Base-by-base conservation (phyloP, 2,888 invertebrate species). In the Eugnorisma glareosa region DNA sequence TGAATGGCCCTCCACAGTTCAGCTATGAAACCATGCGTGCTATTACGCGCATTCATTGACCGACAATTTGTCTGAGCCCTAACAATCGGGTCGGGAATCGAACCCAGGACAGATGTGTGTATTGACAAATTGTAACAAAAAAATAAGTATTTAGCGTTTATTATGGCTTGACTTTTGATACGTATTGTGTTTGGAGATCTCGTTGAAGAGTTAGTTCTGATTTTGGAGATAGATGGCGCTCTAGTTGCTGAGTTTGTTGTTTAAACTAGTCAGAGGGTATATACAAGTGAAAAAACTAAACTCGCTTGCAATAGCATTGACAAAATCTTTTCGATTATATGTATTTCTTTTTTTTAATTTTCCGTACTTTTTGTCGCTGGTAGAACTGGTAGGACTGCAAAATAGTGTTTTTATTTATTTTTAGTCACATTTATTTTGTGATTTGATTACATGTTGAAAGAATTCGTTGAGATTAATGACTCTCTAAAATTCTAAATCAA, bases 51-150 rank as follows among this genome's bases (percentile, higher is more conserved):
- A 86, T 88, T 89, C 88, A 90, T 88, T 90, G 88, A 80, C 86
- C 86, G 86, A 85, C 91, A 89, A 92, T 91, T 92, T 92, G 91
- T 90, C 90, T 69, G 81, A 85, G 78, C 86, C 80, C 64, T 82
- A 79, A 86, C 89, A 88, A 85, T 87, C 64, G 79, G 75, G 77
- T 75, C 82, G 80, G 76, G 87, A 86, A 80, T 90, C 88, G 88
- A 90, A 92, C 89, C 82, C 73, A 81, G 73, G 84, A 90, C 93
- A 93, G 93, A 93, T 93, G 93, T 86, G 73, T 63, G 31, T 77
- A 80, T 86, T 88, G 88, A 89, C 87, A 90, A 88, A 91, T 90
- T 90, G 87, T 61, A 24, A 81, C 85, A 90, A 91, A 91, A 91
- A 90, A 87, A 79, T 64, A 66, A 59, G 57, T 87, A 85, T 89